Evolutionary conservation across 2,888 invertebrate genomes (phyloP), one percentile per base, ranked within the genome.

Genomic region (Blastobasis lacticolella): DNA sequence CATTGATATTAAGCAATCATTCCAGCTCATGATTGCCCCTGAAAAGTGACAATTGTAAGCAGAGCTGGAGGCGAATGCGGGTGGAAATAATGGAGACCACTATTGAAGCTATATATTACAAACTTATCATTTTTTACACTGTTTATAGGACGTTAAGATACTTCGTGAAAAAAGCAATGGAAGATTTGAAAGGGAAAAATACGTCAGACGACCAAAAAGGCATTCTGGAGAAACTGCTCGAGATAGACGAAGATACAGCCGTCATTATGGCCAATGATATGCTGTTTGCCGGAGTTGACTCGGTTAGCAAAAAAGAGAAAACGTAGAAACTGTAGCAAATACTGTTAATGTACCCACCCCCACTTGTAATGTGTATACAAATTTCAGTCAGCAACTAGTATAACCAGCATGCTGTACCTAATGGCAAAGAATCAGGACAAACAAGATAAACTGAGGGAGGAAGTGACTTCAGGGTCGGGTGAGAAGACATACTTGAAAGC

Each of bases 211-310:
- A 73, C 38, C 66, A 73, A 42, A 67, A 85, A 50, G 91, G 92
- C 57, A 81, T 93, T 46, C 71, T 93, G 52, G 91, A 92, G 63
- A 91, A 91, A 62, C 69, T 94, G 36, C 67, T 91, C 0, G 86
- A 85, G 49, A 85, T 90, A 6, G 89, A 92, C 63, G 86, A 89
- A 61, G 77, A 89, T 50, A 74, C 90, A 4, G 93, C 93, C 0
- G 67, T 89, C 36, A 86, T 91, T 10, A 92, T 93, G 90, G 91
- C 92, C 1, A 76, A 90, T 57, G 93, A 94, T 61, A 90, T 93
- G 90, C 64, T 93, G 43, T 83, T 90, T 46, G 92, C 91, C 36
- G 93, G 93, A 47, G 86, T 92, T 7, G 93, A 93, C 72, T 92
- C 93, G 55, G 93, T 94, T 75, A 80, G 59, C 41, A 23, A 23